Base-by-base conservation (phyloP, 2,797 vertebrate genomes). In the Chromobotia macracanthus region DNA sequence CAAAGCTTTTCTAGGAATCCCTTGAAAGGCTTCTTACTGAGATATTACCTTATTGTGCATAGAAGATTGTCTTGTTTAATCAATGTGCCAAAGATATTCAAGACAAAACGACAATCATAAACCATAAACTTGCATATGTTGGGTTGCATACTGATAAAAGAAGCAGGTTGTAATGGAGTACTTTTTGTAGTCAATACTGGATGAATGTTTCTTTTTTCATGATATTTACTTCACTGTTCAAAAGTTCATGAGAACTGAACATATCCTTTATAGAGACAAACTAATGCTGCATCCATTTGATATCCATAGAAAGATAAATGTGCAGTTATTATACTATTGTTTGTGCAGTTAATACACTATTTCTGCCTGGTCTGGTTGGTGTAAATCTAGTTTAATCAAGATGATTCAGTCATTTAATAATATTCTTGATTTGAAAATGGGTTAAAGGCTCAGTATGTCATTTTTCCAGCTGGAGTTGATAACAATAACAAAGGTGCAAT, bases 1-100 rank as follows among this genome's bases (percentile, higher is more conserved):
- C 75, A 80, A 63, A 77, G 19, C 10, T 65, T 51, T 66, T 81
- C 50, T 38, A 28, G 38, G 63, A 81, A 79, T 16, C 65, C 25
- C 31, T 31, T 31, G 31, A 31, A 31, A 31, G 31, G 31, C 31
- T 31, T 31, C 3, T 31, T 31, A 31, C 31, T 31, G 16, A 61
- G 51, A 68, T 13, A 19, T 61, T 53, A 12, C 12, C 60, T 23
- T 53, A 72, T 73, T 48, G 25, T 15, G 13, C 44, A 25, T 23
- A 72, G 65, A 53, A 25, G 41, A 58, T 18, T 48, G 55, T 41
- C 13, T 23, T 63, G 77, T 77, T 19, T 66, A 3, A 72, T 72
- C 60, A 64, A 28, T 44, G 4, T 35, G 6, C 25, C 28, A 38
- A 38, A 63, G 15, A 70, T 70, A 35, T 28, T 12, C 13, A 46